Base-by-base conservation (phyloP, 2,113 vertebrate species). In the Gracilinanus agilis region DNA sequence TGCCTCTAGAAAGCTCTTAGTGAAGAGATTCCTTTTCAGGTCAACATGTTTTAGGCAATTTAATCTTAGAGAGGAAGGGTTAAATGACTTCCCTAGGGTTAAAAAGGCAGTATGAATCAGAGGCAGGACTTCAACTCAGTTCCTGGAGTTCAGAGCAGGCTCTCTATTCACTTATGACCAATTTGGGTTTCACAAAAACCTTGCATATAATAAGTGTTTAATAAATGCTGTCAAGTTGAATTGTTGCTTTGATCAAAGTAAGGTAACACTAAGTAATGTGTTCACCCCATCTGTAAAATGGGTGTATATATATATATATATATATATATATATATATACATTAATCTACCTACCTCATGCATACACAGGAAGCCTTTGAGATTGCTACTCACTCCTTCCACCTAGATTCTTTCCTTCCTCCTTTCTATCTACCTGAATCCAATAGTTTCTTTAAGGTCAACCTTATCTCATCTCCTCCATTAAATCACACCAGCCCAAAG, bases 381-480 rank as follows among this genome's bases (percentile, higher is more conserved):
- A 61, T 34, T 83, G 27, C 2, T 24, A 55, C 34, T 75, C 9
- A 40, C 67, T 54, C 94, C 44, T 92, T 92, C 91, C 25, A 10
- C 49, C 24, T 75, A 61, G 53, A 16, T 83, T 23, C 9, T 92
- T 44, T 88, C 7, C 40, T 93, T 54, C 0, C 0, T 40, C 12
- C 95, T 94, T 83, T 89, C 44, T 53, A 16, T 19, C 27, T 53
- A 10, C 19, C 6, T 53, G 25, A 93, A 23, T 88, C 55, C 34
- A 90, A 49, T 24, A 19, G 53, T 55, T 89, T 34, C 29, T 90
- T 95, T 95, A n/a, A 53, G 53, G 97, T 91, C 12, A n/a, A 92
- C 19, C 16, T 94, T n/a, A 75, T 13, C 24, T 9, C n/a, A 55
- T 40, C 88, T 95, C 53, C 91, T 94, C 54, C 23, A 21, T 91